These are phyloP conservation scores for Augochlora pura DNA, from an alignment of 1,140 invertebrate species.

Conservation along the genomic window DNA sequence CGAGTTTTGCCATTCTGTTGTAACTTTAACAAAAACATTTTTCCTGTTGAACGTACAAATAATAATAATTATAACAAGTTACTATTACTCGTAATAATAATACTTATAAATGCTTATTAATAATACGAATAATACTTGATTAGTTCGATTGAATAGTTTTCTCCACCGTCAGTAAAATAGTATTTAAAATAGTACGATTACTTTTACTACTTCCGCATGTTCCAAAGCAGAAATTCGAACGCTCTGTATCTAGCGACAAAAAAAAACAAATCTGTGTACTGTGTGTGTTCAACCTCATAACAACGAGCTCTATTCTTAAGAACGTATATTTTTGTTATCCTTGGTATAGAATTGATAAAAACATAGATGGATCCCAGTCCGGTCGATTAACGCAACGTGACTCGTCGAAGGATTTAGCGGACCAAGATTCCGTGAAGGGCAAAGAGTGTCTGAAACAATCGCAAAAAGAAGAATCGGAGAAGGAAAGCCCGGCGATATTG, in stretches of 20 bases:
- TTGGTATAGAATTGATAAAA: slow-evolving; percentile 79
- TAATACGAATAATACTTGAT: too few relatives aligned
- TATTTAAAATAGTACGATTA: too few relatives aligned
- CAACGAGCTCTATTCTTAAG: slow-evolving; percentile 7
- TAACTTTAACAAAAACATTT: too few relatives aligned
- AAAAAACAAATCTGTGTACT: neutral
- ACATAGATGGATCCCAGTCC: slow-evolving; percentile 79
- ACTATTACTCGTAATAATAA: too few relatives aligned
- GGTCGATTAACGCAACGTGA: slow-evolving; percentile 75
- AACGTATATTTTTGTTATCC: neutral
- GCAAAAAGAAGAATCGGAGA: slow-evolving; percentile 79
- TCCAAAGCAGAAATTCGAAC: neutral
- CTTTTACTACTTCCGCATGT: neutral
- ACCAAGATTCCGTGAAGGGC: slow-evolving; percentile 74
- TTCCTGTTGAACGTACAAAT: too few relatives aligned
- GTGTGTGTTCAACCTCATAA: neutral
- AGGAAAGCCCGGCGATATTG: slow-evolving; percentile 87
- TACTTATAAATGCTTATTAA: too few relatives aligned
- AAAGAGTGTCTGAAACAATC: slow-evolving; percentile 78
- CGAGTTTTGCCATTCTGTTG: too few relatives aligned
- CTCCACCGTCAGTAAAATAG: too few relatives aligned
- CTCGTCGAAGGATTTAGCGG: slow-evolving; percentile 77
- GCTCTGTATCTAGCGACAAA: neutral
- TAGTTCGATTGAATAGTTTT: too few relatives aligned
- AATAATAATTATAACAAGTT: too few relatives aligned